phyloP scores from a whole-genome alignment of 2,797 vertebrate species.

The Tragopan temminckii region DNA sequence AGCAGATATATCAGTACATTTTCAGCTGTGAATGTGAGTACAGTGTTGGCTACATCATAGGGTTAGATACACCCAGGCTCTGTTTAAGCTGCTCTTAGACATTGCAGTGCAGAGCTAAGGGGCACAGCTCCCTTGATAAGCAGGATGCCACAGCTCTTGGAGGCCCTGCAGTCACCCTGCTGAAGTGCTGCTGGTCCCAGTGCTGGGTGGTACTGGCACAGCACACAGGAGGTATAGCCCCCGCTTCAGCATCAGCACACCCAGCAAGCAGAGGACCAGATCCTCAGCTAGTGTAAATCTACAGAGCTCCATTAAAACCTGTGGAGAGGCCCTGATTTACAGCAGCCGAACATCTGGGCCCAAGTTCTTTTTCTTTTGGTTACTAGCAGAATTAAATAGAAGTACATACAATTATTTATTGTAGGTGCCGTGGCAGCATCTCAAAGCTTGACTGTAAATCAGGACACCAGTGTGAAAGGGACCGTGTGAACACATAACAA shows the following conservation, averaged over 20 bases:
- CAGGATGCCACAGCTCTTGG: background rate
- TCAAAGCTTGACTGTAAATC: background rate
- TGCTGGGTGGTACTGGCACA: background rate
- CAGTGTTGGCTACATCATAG: background rate
- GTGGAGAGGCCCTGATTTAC: constrained; percentile 25
- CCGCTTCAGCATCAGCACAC: background rate
- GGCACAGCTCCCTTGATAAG: background rate
- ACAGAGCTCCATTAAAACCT: constrained; percentile 2
- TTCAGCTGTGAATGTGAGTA: background rate
- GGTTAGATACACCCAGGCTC: background rate
- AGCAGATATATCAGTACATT: background rate
- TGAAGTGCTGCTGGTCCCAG: background rate
- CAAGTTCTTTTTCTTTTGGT: constrained; percentile 28
- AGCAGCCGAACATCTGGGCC: constrained; percentile 14
- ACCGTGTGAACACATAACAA: background rate
- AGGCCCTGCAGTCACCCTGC: background rate
- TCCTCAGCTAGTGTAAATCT: background rate
- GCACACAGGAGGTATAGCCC: background rate
- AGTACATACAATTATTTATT: constrained; percentile 22
- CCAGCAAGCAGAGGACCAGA: background rate
- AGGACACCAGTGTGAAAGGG: background rate
- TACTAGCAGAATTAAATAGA: constrained; percentile 23
- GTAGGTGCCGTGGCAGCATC: background rate
- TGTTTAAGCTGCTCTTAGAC: background rate
- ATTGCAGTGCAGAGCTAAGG: background rate